Evolutionary conservation across 1,140 invertebrate species (phyloP).

Genomic region (Eurytemora carolleeae): DNA sequence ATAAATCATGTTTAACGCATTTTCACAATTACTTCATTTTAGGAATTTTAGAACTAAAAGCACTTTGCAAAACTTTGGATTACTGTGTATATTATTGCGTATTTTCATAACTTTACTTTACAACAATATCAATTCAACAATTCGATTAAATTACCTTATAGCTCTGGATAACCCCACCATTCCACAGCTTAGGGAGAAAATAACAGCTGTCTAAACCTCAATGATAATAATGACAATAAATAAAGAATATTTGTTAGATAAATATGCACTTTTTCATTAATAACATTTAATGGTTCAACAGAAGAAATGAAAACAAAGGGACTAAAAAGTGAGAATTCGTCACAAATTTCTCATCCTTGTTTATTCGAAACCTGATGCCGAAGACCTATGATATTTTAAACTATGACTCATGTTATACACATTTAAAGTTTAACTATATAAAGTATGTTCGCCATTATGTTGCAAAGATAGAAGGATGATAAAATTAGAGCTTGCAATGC

Average conservation of each 20-base stretch:
- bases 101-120: no score
- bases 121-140: no score
- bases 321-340: no score
- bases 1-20: background rate
- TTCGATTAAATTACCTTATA: background rate
- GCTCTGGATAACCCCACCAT: background rate
- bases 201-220: background rate
- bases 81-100: background rate
- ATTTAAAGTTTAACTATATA: no score
- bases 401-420: no score
- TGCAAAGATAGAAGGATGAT: no score
- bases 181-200: background rate
- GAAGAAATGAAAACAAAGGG: no score
- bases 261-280: background rate
- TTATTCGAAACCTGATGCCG: background rate
- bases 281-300: background rate
- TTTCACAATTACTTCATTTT: background rate
- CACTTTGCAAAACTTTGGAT: background rate
- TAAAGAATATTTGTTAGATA: background rate
- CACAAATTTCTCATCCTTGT: no score
- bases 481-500: no score
- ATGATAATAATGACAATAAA: background rate
- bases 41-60: background rate
- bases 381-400: background rate
- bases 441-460: no score